These are phyloP conservation scores for Rhopalosiphum nymphaeae DNA, from an alignment of 2,888 invertebrate genomes.

Conservation along the genomic window DNA sequence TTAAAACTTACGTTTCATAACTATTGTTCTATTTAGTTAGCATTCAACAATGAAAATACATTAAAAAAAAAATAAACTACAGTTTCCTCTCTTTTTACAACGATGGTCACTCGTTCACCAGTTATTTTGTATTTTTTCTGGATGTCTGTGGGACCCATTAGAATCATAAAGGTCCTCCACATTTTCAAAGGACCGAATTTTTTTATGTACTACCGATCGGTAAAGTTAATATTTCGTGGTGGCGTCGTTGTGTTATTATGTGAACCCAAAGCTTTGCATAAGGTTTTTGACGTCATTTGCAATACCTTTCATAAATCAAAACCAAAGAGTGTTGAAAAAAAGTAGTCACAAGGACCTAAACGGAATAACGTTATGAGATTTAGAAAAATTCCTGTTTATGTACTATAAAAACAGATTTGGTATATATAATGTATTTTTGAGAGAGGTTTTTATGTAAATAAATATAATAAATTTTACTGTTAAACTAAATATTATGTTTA, in stretches of 20 bases:
- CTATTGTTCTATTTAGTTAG: background rate
- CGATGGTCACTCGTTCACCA: background rate
- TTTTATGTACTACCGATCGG: background rate
- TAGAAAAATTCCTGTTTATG: constrained; percentile 24
- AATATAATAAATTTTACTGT: background rate
- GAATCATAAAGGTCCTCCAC: constrained; percentile 20
- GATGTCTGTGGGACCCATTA: background rate
- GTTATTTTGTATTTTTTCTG: background rate
- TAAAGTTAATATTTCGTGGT: constrained; percentile 18
- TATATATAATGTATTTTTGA: constrained; percentile 21
- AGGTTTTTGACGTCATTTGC: constrained; percentile 37
- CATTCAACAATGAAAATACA: background rate
- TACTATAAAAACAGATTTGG: constrained; percentile 1
- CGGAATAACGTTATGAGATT: background rate
- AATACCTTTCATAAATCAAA: constrained; percentile 53
- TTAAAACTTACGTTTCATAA: background rate
- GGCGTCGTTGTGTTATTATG: background rate
- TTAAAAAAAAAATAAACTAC: background rate
- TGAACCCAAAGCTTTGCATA: constrained; percentile 39
- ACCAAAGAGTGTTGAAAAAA: constrained; percentile 41
- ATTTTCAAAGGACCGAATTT: background rate
- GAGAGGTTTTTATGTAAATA: background rate
- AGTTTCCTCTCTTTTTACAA: background rate
- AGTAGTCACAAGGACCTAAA: background rate
- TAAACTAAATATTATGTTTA: background rate